phyloP scores from a whole-genome alignment of 2,113 vertebrate species.

The Crotalus viridis region DNA sequence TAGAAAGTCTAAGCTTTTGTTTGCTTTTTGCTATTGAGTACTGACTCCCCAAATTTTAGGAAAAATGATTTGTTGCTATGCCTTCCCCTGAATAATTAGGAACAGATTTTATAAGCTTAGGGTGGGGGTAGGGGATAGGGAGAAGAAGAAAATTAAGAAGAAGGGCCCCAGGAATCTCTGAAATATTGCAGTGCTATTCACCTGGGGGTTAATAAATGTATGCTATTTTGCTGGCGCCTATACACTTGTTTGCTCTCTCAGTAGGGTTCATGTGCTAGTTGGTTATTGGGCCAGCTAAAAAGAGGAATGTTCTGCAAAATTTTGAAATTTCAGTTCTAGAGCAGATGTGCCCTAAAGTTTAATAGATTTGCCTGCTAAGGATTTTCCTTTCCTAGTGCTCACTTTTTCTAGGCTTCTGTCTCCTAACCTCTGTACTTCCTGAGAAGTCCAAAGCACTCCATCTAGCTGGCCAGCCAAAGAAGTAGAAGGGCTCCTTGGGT shows the following conservation, averaged over 20 bases:
- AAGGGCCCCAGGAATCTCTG: background rate
- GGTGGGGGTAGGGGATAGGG: background rate
- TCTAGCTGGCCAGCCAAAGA: background rate
- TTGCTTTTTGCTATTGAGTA: background rate
- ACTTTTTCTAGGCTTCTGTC: too few relatives aligned
- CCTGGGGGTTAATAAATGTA: background rate
- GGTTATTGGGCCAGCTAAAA: background rate
- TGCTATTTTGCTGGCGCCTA: background rate
- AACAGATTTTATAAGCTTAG: background rate
- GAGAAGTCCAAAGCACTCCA: background rate
- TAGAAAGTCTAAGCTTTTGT: background rate
- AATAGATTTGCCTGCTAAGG: too few relatives aligned
- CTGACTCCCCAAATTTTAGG: background rate
- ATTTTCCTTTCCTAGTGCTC: background rate
- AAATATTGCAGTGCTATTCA: background rate
- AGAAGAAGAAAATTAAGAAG: background rate
- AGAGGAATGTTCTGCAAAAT: background rate
- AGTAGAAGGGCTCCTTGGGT: background rate
- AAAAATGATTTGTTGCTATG: background rate
- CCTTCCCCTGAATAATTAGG: background rate
- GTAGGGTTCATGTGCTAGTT: background rate
- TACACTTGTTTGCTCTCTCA: background rate
- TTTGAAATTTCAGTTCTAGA: background rate
- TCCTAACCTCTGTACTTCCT: background rate
- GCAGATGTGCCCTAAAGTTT: background rate